Evolutionary conservation across 1,140 invertebrate species (phyloP).

Genomic region (Lepidurus couesii): DNA sequence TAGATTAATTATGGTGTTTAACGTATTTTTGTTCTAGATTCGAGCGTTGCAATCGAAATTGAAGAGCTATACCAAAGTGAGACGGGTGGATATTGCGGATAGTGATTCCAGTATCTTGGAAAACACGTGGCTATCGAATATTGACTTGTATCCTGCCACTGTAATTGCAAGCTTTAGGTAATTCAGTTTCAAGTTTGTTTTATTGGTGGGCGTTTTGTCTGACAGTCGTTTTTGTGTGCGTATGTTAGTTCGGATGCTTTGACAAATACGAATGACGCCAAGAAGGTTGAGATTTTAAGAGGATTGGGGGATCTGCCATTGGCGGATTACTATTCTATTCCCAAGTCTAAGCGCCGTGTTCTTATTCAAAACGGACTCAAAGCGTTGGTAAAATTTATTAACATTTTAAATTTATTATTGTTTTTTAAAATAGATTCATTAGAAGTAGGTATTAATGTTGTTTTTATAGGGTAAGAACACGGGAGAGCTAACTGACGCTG

Average conservation of each 20-base stretch:
- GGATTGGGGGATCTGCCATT: slow-evolving; percentile 18
- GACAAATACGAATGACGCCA: neutral
- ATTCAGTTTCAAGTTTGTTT: neutral
- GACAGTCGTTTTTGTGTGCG: neutral
- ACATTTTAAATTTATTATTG: no score
- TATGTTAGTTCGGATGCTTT: neutral
- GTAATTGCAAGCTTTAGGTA: slow-evolving; percentile 29
- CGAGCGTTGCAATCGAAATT: neutral
- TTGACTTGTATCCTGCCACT: slow-evolving; percentile 31
- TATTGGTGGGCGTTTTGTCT: neutral
- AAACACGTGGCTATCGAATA: slow-evolving; percentile 29
- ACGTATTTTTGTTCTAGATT: neutral
- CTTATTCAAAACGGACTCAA: slow-evolving; percentile 26
- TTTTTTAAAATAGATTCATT: no score
- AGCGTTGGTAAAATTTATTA: neutral
- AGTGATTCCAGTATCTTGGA: slow-evolving; percentile 25
- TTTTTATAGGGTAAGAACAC: neutral
- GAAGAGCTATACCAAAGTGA: slow-evolving; percentile 19
- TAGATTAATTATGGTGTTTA: neutral
- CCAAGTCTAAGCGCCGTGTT: neutral
- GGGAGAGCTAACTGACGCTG: slow-evolving; percentile 26
- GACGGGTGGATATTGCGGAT: slow-evolving; percentile 25
- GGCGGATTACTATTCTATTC: slow-evolving; percentile 27
- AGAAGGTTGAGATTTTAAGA: slow-evolving; percentile 26
- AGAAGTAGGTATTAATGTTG: no score